Evolutionary conservation across 2,888 invertebrate species (phyloP), one percentile per base, ranked within the genome.

Genomic region (Melangyna quadrimaculata): DNA sequence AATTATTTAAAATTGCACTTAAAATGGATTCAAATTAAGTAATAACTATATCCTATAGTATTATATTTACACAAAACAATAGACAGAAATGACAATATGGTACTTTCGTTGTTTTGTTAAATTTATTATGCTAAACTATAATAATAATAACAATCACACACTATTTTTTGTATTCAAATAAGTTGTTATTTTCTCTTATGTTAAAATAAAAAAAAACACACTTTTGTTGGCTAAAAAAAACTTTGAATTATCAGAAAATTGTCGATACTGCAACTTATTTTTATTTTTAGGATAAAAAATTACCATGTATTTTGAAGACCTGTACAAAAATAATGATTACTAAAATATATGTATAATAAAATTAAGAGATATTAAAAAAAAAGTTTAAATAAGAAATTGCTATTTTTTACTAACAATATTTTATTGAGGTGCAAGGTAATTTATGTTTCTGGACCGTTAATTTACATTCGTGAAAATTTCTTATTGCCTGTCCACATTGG

Each of bases 281-380:
- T 65, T 14, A 32, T n/a, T 65, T 65, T 19, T 65, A 65, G 45
- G 45, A 63, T 63, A 63, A 12, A 45, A 45, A 65, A 45, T 45
- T 45, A 65, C 65, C 65, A 65, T 45, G 65, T 65, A 45, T 65
- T 65, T 65, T 45, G 65, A 65, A 45, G 65, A 65, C 65, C 45
- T 65, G 65, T 45, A 65, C 45, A 65, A 45, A 65, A 29, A 45
- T 8, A 43, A 19, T 45, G 22, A 65, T 14, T n/a, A 27, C 0
- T 17, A 3, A 61, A n/a, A 19, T 14, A 1, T 10, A 24, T 8
- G 7, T 24, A 35, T 12, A 51, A 51, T 51, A 51, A 55, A 55
- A 55, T 29, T 3, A 29, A 29, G 29, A 9, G 2, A 51, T 14
- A 27, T 27, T 53, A 0, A 17, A n/a, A n/a, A 2, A 17, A 5